Base-by-base conservation (phyloP, 53 echinoderm and acorn worm genomes). In the Arbacia lixula region DNA sequence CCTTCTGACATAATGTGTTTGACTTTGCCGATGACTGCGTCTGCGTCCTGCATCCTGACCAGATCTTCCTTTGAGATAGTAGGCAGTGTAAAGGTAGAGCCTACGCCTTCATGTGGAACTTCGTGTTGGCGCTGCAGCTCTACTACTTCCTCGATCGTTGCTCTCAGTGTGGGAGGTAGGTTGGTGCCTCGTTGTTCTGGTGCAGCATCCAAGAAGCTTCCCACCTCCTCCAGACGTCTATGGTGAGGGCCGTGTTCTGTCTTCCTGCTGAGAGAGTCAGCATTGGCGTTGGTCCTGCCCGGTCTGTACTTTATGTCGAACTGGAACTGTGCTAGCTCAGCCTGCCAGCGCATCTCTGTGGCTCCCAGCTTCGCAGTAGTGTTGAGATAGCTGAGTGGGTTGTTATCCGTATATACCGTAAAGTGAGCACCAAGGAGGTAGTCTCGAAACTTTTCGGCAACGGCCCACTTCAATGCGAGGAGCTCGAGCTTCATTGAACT, bases 401-500 rank as follows among this genome's bases (percentile, higher is more conserved):
- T n/a, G n/a, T n/a, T n/a, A n/a, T n/a, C n/a, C n/a, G n/a, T n/a
- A n/a, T n/a, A n/a, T n/a, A n/a, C n/a, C n/a, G n/a, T n/a, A n/a
- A n/a, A n/a, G n/a, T n/a, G n/a, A n/a, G n/a, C n/a, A n/a, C n/a
- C n/a, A n/a, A n/a, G n/a, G n/a, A n/a, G n/a, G n/a, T n/a, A n/a
- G 61, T 88, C 83, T 2, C 88, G 41, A 38, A 88, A 88, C 36
- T 88, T 88, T 14, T 61, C 74, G 12, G 88, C 69, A 3, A 88
- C 53, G 12, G 73, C 37, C 83, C 63, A 88, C 2, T 83, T 67
- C 5, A 87, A 27, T 4, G 69, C 81, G 5, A 87, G 50, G 32
- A 87, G 12, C 36, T 87, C 87, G 42, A 87, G 71, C 42, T 91
- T 88, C 80, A 79, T 85, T 24, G 73, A 81, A 33, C 83, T 92